A percentile compares a stretch with the other conserved stretches of the same genome.
These are phyloP conservation scores for Orthonevra nobilis DNA, from an alignment of 2,888 invertebrate species.

Conservation along the genomic window DNA sequence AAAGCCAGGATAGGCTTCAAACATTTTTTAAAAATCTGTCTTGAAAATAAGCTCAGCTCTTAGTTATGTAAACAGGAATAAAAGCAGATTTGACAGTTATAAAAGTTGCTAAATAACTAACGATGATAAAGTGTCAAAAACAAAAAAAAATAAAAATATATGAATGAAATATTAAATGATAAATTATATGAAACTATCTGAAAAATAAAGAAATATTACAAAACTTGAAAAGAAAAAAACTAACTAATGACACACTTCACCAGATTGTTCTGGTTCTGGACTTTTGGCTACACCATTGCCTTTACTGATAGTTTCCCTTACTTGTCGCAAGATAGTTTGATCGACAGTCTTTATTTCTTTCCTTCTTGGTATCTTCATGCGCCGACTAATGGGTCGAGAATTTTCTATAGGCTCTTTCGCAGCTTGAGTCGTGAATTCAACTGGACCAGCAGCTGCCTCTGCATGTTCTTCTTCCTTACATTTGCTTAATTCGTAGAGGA, in stretches of 20 bases:
- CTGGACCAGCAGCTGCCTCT: background rate
- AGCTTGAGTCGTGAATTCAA: background rate
- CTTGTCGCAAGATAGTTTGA: background rate
- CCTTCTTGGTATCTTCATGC: slow-evolving; percentile 36
- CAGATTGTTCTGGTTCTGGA: background rate
- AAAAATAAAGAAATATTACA: background rate
- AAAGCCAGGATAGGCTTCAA: no score
- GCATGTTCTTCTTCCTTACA: slow-evolving; percentile 8
- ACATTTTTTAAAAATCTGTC: no score
- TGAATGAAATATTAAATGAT: no score
- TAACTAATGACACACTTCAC: slow-evolving; percentile 24
- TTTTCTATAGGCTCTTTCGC: background rate
- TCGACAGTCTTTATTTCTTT: slow-evolving; percentile 24
- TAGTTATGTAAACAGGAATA: no score
- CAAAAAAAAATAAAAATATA: no score
- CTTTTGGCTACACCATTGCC: no score
- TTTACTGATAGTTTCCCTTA: no score
- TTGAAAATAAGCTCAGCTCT: no score
- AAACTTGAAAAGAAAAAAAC: background rate
- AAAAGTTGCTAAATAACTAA: no score
- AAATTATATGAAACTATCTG: no score
- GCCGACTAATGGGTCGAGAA: background rate
- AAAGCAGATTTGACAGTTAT: no score
- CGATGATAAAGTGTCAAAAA: no score
- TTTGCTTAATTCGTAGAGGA: slow-evolving; percentile 74